Evolutionary conservation across 1,140 invertebrate genomes (phyloP), one percentile per base, ranked within the genome.

Genomic region (Akabosia matsudoensis): DNA sequence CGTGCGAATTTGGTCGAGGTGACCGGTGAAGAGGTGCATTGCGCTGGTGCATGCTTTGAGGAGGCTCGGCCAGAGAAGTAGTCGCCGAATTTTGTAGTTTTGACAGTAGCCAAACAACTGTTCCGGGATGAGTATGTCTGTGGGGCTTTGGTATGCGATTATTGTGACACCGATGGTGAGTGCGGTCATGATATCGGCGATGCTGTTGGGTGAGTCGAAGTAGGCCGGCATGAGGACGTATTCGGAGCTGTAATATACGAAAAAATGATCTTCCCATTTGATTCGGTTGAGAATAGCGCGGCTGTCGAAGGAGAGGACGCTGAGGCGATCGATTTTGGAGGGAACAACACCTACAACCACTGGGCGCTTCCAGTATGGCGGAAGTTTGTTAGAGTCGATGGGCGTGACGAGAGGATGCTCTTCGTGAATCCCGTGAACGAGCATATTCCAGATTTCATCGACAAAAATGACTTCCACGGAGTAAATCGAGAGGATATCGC

Each of bases 251-350:
- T 30, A 13, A n/a, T 16, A 67, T 10, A 67, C 61, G 28, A 67
- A 67, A 67, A 67, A 67, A 30, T 67, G 61, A 67, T 67, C 28
- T 31, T 67, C 61, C 61, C 61, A 67, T n/a, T 67, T 30, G 4
- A 67, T 28, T 30, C 61, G 3, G 28, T 67, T 67, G 3, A 67
- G 28, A 31, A 67, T 16, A 13, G 61, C 30, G 28, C 61, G 22
- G 22, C 26, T 30, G 61, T 67, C 61, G 28, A 30, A 67, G 4
- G 30, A 67, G 7, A 30, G 10, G n/a, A 30, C 61, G 28, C 31
- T 24, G 10, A 67, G 2, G 1, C 31, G 26, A 30, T 67, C 2
- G 3, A 30, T 30, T 2, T 67, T 22, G 24, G 61, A 67, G 7
- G 61, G 61, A 1, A 67, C 61, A 4, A 67, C 61, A 2, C 26